These are phyloP conservation scores for Neoseiulus cucumeris DNA, from an alignment of 1,140 invertebrate species.

Conservation along the genomic window DNA sequence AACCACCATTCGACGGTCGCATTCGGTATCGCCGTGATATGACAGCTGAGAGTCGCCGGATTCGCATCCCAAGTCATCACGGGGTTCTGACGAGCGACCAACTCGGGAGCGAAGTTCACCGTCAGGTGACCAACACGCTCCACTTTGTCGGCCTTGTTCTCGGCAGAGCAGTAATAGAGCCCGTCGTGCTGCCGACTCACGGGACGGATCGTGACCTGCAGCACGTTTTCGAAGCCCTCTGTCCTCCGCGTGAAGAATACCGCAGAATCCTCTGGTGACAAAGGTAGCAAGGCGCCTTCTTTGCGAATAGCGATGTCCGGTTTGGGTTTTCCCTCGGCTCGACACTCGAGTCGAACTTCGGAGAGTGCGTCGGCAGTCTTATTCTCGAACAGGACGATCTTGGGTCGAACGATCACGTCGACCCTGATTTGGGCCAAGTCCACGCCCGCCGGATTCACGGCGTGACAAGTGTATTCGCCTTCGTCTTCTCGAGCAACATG, in stretches of 20 bases:
- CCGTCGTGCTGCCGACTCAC: slow-evolving; percentile 53
- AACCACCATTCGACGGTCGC: slow-evolving; percentile 66
- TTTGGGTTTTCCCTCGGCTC: slow-evolving; percentile 13
- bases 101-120: slow-evolving; percentile 34
- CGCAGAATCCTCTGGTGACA: slow-evolving; percentile 12
- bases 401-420: slow-evolving; percentile 36
- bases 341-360: slow-evolving; percentile 21
- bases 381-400: slow-evolving; percentile 34
- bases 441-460: slow-evolving; percentile 23
- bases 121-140: slow-evolving; percentile 45
- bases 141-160: slow-evolving; percentile 35
- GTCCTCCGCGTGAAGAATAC: slow-evolving; percentile 13
- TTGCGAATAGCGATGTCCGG: slow-evolving; percentile 11
- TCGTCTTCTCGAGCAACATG: slow-evolving; percentile 16
- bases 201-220: slow-evolving; percentile 24
- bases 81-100: slow-evolving; percentile 2
- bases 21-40: slow-evolving; percentile 73
- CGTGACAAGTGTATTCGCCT: slow-evolving; percentile 25
- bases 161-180: slow-evolving; percentile 62
- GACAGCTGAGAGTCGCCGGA: slow-evolving; percentile 61
- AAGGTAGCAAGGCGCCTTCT: background rate
- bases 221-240: slow-evolving; percentile 18
- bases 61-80: slow-evolving; percentile 54
- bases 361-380: slow-evolving; percentile 3
- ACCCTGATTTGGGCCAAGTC: slow-evolving; percentile 23